Conservation (phyloP, 2,113 vertebrate species). For the Megaleporinus macrocephalus region DNA sequence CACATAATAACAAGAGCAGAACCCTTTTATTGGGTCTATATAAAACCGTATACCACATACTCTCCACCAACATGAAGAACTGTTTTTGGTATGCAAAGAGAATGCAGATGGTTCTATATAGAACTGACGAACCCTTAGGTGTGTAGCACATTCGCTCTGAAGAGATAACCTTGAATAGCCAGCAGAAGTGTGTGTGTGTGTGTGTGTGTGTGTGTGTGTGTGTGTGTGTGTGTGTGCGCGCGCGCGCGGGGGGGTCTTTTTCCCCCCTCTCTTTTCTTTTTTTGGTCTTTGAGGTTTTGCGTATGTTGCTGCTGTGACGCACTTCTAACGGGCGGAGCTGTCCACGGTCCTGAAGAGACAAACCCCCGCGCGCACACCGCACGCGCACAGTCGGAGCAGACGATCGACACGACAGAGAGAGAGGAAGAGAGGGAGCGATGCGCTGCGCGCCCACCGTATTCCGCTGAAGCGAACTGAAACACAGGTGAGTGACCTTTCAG, state of each 20-base stretch:
- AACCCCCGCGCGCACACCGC: constrained; percentile 55
- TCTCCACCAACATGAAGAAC: no score
- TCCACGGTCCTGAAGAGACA: constrained; percentile 73
- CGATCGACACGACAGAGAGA: neutral
- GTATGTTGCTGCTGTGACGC: constrained; percentile 70
- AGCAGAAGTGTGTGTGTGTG: neutral
- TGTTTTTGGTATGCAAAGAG: no score
- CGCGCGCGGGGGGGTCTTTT: no score
- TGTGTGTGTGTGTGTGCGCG: neutral
- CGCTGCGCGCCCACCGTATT: constrained; percentile 53
- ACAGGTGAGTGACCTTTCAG: constrained; percentile 73
- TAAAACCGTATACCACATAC: no score
- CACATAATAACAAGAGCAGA: no score
- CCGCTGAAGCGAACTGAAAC: constrained; percentile 51
- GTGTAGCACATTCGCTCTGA: no score
- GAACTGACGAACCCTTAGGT: no score
- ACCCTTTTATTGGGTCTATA: no score
- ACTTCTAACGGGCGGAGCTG: constrained; percentile 80
- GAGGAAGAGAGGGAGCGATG: constrained; percentile 49
- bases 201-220: neutral
- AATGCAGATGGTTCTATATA: no score
- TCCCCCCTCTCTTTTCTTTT: neutral
- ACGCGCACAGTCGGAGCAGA: neutral
- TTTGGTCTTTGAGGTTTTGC: constrained; percentile 40
- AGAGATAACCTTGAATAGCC: constrained; percentile 1